phyloP scores from a whole-genome alignment of 2,113 vertebrate genomes.

The Lamprotornis superbus region DNA sequence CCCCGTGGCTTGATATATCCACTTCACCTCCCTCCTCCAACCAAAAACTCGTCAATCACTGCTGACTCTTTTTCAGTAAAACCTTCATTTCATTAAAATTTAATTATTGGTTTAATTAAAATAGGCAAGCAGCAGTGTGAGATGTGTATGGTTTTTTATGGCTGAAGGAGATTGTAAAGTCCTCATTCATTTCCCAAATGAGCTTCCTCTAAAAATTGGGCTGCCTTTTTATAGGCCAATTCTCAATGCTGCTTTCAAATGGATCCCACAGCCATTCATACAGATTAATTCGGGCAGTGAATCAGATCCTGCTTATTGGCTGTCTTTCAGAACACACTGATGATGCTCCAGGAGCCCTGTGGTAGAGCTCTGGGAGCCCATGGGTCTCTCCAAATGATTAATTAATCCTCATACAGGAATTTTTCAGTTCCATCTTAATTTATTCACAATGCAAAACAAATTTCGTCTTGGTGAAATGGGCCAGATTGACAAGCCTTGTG shows the following conservation, averaged over 20 bases:
- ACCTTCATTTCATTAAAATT: slow-evolving; percentile 71
- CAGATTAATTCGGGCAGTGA: slow-evolving; percentile 61
- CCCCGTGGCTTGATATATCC: not conserved
- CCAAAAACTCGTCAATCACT: slow-evolving; percentile 56
- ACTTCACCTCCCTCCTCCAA: not conserved
- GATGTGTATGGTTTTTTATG: slow-evolving; percentile 58
- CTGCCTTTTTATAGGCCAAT: slow-evolving; percentile 65
- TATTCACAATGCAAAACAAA: slow-evolving; percentile 54
- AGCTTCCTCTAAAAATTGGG: slow-evolving; percentile 58
- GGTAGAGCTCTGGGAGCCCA: not conserved
- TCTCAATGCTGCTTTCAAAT: slow-evolving; percentile 67
- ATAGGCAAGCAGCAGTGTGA: slow-evolving; percentile 59
- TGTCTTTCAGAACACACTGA: slow-evolving; percentile 59
- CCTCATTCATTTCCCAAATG: slow-evolving; percentile 64
- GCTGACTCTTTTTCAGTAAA: slow-evolving; percentile 38
- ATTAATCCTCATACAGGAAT: slow-evolving; percentile 56
- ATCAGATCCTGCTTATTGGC: slow-evolving; percentile 65
- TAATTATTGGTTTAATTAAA: slow-evolving; percentile 79
- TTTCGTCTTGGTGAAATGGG: not conserved
- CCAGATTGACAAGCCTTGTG: not conserved
- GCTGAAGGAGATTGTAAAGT: slow-evolving; percentile 62
- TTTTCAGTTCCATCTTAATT: slow-evolving; percentile 47
- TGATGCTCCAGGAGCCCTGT: not conserved
- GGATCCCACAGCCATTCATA: slow-evolving; percentile 68
- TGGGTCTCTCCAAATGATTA: slow-evolving; percentile 54